Evolutionary conservation across 2,113 vertebrate genomes (phyloP).

Genomic region (Pelvicachromis taeniatus): DNA sequence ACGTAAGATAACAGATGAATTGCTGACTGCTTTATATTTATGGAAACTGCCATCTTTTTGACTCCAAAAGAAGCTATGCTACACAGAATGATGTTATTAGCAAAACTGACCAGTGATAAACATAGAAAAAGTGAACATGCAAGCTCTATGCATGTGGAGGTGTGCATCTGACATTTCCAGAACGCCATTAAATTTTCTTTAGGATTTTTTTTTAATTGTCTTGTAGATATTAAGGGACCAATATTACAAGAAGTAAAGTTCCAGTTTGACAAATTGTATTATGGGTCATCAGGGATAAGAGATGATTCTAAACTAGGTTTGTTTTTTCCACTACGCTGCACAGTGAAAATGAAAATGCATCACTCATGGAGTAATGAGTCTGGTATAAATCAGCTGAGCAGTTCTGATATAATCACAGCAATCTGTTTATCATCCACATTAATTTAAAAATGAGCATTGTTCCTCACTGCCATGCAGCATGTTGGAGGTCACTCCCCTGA

Average conservation of each 20-base stretch:
- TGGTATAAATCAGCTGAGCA: constrained; percentile 17
- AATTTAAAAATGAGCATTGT: not conserved
- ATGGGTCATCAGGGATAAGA: constrained; percentile 15
- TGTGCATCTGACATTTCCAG: not conserved
- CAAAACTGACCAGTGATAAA: not conserved
- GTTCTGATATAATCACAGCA: constrained; percentile 21
- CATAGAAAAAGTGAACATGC: not conserved
- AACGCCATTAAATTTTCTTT: not conserved
- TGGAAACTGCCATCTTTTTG: not conserved
- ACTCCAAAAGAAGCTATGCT: not conserved
- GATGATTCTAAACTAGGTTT: constrained; percentile 1
- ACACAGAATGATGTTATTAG: not conserved
- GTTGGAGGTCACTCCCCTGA: not conserved
- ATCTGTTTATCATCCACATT: constrained; percentile 13
- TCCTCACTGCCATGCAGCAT: not conserved
- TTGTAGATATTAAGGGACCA: not conserved
- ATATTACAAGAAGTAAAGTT: not conserved
- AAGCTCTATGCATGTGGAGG: not conserved
- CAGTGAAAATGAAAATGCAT: constrained; percentile 30
- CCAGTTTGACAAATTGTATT: constrained; percentile 7
- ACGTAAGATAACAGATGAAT: not conserved
- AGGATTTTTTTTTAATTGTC: not conserved
- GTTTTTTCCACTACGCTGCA: constrained; percentile 7
- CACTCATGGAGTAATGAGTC: not conserved
- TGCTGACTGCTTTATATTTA: not conserved